Evolutionary conservation across 2,113 vertebrate species (phyloP).

Genomic region (Nycticryphes semicollaris): DNA sequence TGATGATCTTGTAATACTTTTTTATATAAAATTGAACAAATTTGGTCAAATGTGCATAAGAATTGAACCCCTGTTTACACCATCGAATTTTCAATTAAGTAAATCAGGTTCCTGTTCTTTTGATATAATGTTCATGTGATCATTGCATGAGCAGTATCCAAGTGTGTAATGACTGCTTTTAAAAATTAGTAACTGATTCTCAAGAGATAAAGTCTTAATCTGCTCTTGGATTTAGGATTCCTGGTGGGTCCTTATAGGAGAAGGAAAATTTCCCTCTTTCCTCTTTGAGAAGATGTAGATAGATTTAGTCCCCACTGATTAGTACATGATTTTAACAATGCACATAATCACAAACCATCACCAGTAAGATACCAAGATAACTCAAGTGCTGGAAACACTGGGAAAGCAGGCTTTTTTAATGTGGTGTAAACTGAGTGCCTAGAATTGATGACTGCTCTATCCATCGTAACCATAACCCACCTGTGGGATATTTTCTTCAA

Average conservation of each 20-base stretch:
- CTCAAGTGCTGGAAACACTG: not conserved
- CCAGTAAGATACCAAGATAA: not conserved
- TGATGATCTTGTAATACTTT: not conserved
- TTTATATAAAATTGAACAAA: not conserved
- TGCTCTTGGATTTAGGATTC: not conserved
- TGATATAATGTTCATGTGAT: rapidly evolving
- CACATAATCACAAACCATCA: not conserved
- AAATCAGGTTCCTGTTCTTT: not conserved
- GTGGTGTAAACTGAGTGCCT: not conserved
- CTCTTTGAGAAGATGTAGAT: not conserved
- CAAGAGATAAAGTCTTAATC: not conserved
- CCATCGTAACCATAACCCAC: not conserved
- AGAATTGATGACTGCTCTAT: not conserved
- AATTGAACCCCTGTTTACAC: not conserved
- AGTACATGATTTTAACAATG: not conserved
- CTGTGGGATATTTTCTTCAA: not conserved
- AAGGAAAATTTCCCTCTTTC: not conserved
- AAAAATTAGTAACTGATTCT: not conserved
- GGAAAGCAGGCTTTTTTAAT: not conserved
- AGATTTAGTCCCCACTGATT: not conserved
- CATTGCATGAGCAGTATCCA: not conserved
- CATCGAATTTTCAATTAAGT: not conserved
- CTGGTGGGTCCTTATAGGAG: not conserved
- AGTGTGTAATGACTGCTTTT: not conserved
- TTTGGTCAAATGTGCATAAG: not conserved